Base-by-base conservation (phyloP, 2,113 vertebrate genomes). In the Aplodontia rufa region DNA sequence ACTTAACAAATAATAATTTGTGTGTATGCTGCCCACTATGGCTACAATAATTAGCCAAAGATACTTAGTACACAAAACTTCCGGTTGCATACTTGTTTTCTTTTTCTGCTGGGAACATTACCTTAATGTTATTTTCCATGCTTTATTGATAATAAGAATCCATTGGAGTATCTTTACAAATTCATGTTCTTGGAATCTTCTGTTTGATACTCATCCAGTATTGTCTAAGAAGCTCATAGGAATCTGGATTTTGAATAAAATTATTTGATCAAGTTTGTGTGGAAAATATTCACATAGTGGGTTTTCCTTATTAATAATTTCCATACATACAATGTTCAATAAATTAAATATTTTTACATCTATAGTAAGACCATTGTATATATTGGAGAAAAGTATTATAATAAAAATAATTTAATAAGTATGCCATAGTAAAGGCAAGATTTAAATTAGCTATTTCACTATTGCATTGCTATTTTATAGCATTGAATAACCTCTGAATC, bases 361-460 rank as follows among this genome's bases (percentile, higher is more conserved):
- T 55, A 82, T 13, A 79, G 16, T 49, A 3, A 87, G 3, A 51
- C 13, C 86, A 80, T 37, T 69, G 6, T 49, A 40, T n/a, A 72
- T 47, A 84, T 51, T 51, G 66, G 11, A 66, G 26, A 91, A 28
- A 93, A 91, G 32, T 74, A 60, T 16, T 32, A 90, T 72, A 45
- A 71, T 64, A 72, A 76, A 90, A 68, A 72, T 84, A 58, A 69
- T 64, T 75, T 85, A 35, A n/a, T 89, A 87, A 87, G 1, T 94
- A 64, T 86, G 6, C 5, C n/a, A 37, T 32, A 53, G 32, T 93
- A 53, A 87, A 96, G 58, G 32, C 26, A 82, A 74, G 5, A 58
- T 93, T 81, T 95, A 93, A 92, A 80, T 80, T 51, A 84, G 10
- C 19, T 81, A 35, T 87, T 96, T 95, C 42, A 72, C 19, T 89